A percentile compares a stretch with the other conserved stretches of the same genome.
phyloP scores from a whole-genome alignment of 2,888 invertebrate genomes.

The Morpho deidamia region DNA sequence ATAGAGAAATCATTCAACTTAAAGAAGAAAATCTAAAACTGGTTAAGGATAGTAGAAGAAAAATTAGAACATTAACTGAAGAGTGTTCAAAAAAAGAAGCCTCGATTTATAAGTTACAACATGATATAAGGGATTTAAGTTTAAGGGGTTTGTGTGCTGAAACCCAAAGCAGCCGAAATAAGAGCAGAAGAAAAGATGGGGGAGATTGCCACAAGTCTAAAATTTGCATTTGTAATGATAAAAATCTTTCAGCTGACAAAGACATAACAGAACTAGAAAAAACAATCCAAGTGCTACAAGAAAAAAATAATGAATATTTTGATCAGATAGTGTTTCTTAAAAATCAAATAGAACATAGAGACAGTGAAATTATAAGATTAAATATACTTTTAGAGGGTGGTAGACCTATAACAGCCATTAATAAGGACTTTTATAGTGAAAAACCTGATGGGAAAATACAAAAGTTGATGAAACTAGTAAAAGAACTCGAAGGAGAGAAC shows the following conservation, averaged over 20 bases:
- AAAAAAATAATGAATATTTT: conserved; percentile 55
- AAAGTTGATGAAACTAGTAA: conserved; percentile 78
- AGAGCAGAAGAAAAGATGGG: conserved; percentile 53
- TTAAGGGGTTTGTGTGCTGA: conserved; percentile 66
- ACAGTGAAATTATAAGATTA: conserved; percentile 84
- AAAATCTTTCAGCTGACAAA: conserved; percentile 49
- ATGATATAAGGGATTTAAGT: conserved; percentile 62
- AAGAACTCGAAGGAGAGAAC: conserved; percentile 79
- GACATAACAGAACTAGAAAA: conserved; percentile 62
- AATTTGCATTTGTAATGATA: conserved; percentile 50
- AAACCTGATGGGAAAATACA: conserved; percentile 75
- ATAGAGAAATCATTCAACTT: conserved; percentile 81
- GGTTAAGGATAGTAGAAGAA: conserved; percentile 78
- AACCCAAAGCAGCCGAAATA: conserved; percentile 63
- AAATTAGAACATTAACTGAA: conserved; percentile 79
- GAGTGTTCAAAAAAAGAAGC: conserved; percentile 78
- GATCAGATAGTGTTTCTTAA: conserved; percentile 61
- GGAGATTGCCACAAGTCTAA: conserved; percentile 34
- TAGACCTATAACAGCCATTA: conserved; percentile 80
- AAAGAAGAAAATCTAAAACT: conserved; percentile 81
- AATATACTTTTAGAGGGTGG: conserved; percentile 85
- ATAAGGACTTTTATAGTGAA: conserved; percentile 82
- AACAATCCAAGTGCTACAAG: conserved; percentile 60
- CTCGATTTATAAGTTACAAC: conserved; percentile 58
- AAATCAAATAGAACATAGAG: conserved; percentile 72